These are phyloP conservation scores for Esperia sulphurella DNA, from an alignment of 2,888 invertebrate species.

Conservation along the genomic window DNA sequence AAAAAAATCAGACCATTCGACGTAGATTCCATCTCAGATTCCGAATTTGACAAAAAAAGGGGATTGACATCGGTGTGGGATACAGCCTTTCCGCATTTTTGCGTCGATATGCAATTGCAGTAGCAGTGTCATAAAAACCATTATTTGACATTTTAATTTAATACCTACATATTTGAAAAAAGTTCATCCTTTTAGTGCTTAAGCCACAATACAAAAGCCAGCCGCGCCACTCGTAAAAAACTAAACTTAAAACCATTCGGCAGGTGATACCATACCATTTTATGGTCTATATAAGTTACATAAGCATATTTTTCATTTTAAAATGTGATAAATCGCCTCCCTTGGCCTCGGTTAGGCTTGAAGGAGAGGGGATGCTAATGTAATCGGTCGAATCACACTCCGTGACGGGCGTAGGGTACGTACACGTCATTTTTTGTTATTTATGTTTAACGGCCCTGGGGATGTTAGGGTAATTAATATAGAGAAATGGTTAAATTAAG, in stretches of 20 bases:
- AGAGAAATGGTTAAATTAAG: slow-evolving; percentile 59
- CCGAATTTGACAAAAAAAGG: too few species aligned
- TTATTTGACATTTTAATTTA: neutral
- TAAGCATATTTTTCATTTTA: slow-evolving; percentile 32
- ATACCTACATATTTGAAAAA: neutral
- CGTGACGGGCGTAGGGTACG: slow-evolving; percentile 83
- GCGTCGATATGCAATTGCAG: too few species aligned
- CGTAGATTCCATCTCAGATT: too few species aligned
- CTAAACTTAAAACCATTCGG: slow-evolving; percentile 11
- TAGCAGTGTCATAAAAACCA: too few species aligned
- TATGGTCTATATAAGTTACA: slow-evolving; percentile 42
- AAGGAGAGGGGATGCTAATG: slow-evolving; percentile 42
- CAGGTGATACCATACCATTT: slow-evolving; percentile 47
- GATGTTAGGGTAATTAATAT: slow-evolving; percentile 62
- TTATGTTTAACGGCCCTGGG: slow-evolving; percentile 51
- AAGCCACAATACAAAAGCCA: neutral
- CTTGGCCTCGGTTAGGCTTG: slow-evolving; percentile 49
- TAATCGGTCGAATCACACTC: slow-evolving; percentile 72
- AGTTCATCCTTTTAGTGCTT: neutral
- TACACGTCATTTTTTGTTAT: slow-evolving; percentile 56
- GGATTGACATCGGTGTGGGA: too few species aligned
- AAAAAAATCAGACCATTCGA: too few species aligned
- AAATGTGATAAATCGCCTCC: slow-evolving; percentile 58
- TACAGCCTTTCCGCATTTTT: too few species aligned
- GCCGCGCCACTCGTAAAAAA: neutral